These are phyloP conservation scores for Lasioglossum calceatum DNA, from an alignment of 2,888 invertebrate genomes.

Conservation along the genomic window DNA sequence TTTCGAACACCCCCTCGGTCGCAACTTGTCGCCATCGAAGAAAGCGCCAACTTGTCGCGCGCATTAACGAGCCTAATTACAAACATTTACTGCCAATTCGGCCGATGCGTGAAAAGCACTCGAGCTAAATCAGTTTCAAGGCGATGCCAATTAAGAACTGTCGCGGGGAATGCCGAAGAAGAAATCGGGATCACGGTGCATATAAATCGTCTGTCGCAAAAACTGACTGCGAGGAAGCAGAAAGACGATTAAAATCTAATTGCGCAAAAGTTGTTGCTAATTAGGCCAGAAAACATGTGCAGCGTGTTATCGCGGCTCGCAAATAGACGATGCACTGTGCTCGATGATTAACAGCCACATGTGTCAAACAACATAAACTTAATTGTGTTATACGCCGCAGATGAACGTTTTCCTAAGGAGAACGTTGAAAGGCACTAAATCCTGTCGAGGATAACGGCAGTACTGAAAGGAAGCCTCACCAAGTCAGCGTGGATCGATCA, in stretches of 20 bases:
- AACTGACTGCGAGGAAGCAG: not conserved
- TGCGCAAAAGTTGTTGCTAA: not conserved
- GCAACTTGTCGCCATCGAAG: not conserved
- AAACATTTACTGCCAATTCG: not conserved
- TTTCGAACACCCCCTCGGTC: not conserved
- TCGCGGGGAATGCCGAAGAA: not conserved
- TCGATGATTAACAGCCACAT: not conserved
- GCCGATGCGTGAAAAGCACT: not conserved
- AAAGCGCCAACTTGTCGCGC: not conserved
- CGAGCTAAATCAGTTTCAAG: not conserved
- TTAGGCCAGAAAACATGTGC: not conserved
- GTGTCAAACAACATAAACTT: not conserved
- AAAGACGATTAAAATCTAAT: not conserved
- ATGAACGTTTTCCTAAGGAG: not conserved
- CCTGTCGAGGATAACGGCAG: not conserved
- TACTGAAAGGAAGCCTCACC: not conserved
- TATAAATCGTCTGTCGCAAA: not conserved
- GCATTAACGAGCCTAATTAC: not conserved
- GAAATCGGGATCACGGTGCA: not conserved
- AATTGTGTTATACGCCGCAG: not conserved
- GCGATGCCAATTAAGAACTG: not conserved
- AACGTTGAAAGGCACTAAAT: not conserved
- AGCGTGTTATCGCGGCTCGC: not conserved
- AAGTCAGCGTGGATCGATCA: constrained; percentile 3
- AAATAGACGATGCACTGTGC: not conserved